Conservation (phyloP, 2,888 invertebrate genomes). For the Phengaris alcon region DNA sequence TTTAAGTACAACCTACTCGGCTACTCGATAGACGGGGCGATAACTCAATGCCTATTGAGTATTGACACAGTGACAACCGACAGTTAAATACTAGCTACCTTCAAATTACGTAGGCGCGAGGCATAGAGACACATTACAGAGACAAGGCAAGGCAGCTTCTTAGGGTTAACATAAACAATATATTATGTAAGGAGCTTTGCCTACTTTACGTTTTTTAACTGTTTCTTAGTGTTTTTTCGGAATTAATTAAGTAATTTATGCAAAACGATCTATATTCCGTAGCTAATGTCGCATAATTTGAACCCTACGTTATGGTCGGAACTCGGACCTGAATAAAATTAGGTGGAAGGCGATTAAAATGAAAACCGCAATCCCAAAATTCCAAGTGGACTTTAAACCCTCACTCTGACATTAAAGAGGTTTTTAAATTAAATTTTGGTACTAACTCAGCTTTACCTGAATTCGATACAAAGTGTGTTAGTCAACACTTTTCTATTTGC, state of each 20-base stretch:
- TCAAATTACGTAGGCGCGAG: conserved; percentile 47
- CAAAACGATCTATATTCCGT: not conserved
- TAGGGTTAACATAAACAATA: conserved; percentile 46
- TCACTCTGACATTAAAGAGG: not conserved
- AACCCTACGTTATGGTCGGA: conserved; percentile 9
- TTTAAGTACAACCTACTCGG: conserved; percentile 30
- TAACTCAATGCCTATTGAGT: conserved; percentile 36
- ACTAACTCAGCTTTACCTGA: not conserved
- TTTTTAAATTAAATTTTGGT: conserved; percentile 3
- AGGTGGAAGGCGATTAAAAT: conserved; percentile 18
- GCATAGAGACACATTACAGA: conserved; percentile 54
- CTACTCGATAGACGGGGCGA: conserved; percentile 31
- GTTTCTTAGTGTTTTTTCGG: no score
- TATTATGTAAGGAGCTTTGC: conserved; percentile 42
- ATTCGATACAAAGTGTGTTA: not conserved
- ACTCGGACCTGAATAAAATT: conserved; percentile 12
- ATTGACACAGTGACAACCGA: conserved; percentile 36
- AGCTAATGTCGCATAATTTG: not conserved
- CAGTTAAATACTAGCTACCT: conserved; percentile 38
- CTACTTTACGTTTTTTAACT: not conserved
- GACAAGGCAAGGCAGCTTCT: no score
- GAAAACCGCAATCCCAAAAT: conserved; percentile 15
- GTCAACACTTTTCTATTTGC: no score
- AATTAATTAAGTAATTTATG: not conserved
- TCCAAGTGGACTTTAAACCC: conserved; percentile 4